Evolutionary conservation across 2,797 vertebrate genomes (phyloP), one percentile per base, ranked within the genome.

Genomic region (Spinus pinus): DNA sequence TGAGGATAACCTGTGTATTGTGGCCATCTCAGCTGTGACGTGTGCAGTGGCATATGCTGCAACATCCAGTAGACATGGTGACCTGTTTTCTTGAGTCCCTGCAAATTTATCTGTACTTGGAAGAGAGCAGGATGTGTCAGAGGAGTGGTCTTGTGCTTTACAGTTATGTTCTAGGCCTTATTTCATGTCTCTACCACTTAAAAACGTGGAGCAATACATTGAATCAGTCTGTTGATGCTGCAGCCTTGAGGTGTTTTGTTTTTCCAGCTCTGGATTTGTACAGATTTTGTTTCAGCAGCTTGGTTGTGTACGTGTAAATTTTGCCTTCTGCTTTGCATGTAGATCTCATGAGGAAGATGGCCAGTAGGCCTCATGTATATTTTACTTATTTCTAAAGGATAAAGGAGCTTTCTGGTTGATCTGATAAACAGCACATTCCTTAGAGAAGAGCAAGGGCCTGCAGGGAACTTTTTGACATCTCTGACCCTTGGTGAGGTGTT

Each of bases 401-500:
- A 22, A 60, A 72, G 53, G 39, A 80, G 56, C 25, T 87, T 74
- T 81, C 37, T 57, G 62, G 57, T 47, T 56, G 58, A 54, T 74
- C 53, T 91, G 72, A 80, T 78, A 85, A 82, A 78, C 8, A 80
- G n/a, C 71, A 42, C 61, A 39, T 92, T 88, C 65, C 51, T 93
- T 25, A 50, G 39, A 50, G 67, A 80, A 25, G 17, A 62, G 56
- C 49, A 61, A 28, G 46, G 60, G 61, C 69, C 64, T 7, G 2
- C 19, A 24, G 87, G 47, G 78, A 88, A 33, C 70, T 25, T 39
- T 77, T 57, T 77, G 86, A 60, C 81, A 70, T 50, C 57, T 56
- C 54, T 93, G 88, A 61, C 79, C 77, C 11, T 33, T 14, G 53
- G 27, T 62, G 83, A 81, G 56, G 65, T 71, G 73, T 78, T 83